Evolutionary conservation across 2,113 vertebrate species (phyloP), one percentile per base, ranked within the genome.

Genomic region (Archocentrus centrarchus): DNA sequence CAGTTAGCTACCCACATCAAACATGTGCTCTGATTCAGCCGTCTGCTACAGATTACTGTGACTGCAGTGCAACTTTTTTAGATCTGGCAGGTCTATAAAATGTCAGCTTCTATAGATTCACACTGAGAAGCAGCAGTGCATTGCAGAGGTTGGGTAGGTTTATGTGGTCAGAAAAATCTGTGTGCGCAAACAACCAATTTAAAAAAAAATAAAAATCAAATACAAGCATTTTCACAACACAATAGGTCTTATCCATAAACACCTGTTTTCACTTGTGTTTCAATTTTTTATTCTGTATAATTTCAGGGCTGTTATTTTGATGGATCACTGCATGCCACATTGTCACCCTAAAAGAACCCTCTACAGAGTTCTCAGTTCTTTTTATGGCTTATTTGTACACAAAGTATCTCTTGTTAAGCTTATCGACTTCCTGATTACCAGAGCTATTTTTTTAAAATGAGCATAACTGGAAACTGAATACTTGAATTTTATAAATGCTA

Each of bases 1-100:
- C 39, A 41, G 41, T 30, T 70, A 30, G 41, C 64, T 50, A 70
- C 64, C 64, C 64, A 70, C 64, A 68, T 68, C 64, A 68, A 68
- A 50, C 41, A 70, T 50, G 64, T 10, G 22, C 24, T 24, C 27
- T 50, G 5, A 50, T 50, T 70, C 14, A 0, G 41, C 14, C 5
- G 3, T 70, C 39, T 27, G 39, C 41, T 2, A 18, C 39, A 68
- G 41, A 27, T 18, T 47, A 44, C 27, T 50, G 64, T 18, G 64
- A 11, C 1, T 50, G 64, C 41, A 18, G 17, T 70, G 64, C 5
- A 3, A 30, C 15, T 10, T 50, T 68, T 50, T 18, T 11, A 70
- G 41, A 50, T 70, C 64, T 50, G 41, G 39, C 44, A 68, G 41
- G 18, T 37, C 8, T 37, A 41, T 68, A 0, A 68, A 68, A 68